These are phyloP conservation scores for Neomonachus schauinslandi DNA, from an alignment of 2,113 vertebrate genomes.

Conservation along the genomic window DNA sequence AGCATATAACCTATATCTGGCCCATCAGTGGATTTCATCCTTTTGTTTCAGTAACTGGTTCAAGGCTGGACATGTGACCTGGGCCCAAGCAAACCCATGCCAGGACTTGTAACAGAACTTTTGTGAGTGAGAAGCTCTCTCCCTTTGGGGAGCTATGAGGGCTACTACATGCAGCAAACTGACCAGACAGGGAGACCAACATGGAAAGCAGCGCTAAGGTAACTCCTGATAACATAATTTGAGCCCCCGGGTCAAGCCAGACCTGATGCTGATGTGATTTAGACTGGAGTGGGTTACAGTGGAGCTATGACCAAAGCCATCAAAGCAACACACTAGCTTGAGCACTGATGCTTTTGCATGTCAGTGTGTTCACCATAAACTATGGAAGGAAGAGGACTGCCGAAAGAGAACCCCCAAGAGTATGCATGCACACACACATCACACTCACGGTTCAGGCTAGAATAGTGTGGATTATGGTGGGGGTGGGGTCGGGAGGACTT, in stretches of 20 bases:
- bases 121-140: background rate
- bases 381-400: background rate
- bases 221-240: background rate
- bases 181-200: background rate
- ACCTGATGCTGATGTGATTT: background rate
- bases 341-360: background rate
- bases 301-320: background rate
- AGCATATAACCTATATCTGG: background rate
- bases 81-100: background rate
- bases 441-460: background rate
- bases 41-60: background rate
- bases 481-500: no score
- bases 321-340: background rate
- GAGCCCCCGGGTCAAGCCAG: background rate
- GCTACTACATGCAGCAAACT: no score
- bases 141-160: background rate
- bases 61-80: background rate
- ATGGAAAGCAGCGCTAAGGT: background rate
- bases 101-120: background rate
- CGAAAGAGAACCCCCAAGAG: background rate
- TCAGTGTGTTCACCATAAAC: background rate
- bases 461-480: background rate
- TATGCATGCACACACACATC: rapidly evolving
- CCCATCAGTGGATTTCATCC: background rate
- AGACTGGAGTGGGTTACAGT: background rate